These are phyloP conservation scores for Pyrocoelia pectoralis DNA, from an alignment of 2,888 invertebrate species.

Conservation along the genomic window DNA sequence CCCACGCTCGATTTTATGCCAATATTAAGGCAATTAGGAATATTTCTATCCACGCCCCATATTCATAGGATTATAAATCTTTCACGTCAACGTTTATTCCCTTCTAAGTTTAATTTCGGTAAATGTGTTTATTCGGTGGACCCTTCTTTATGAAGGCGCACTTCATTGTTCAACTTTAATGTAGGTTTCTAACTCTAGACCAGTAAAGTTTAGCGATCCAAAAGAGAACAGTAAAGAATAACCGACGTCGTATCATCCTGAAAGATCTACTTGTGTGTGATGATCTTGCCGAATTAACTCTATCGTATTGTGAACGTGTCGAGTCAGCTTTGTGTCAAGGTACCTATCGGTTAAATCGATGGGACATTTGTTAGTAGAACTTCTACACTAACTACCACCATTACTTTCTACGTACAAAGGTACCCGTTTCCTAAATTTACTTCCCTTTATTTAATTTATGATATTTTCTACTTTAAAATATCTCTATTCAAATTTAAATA, in stretches of 20 bases:
- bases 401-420: constrained; percentile 30
- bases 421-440: constrained; percentile 26
- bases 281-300: constrained; percentile 23
- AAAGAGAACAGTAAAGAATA: background rate
- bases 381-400: constrained; percentile 29
- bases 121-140: background rate
- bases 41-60: background rate
- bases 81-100: background rate
- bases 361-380: constrained; percentile 30
- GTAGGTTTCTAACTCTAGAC: background rate
- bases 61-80: background rate
- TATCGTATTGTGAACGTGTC: constrained; percentile 24
- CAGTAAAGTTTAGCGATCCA: too few relatives aligned
- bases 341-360: constrained; percentile 28
- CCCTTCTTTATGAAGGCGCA: background rate
- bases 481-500: constrained; percentile 13
- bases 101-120: background rate
- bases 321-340: constrained; percentile 30
- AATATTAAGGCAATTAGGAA: constrained; percentile 1
- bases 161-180: background rate
- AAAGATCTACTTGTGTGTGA: constrained; percentile 8
- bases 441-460: constrained; percentile 16
- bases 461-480: constrained; percentile 20
- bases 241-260: background rate
- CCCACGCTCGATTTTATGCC: background rate